Percentiles rank a stretch among this genome's conserved stretches.
phyloP scores from a whole-genome alignment of 2,113 vertebrate species.

The Cololabis saira region DNA sequence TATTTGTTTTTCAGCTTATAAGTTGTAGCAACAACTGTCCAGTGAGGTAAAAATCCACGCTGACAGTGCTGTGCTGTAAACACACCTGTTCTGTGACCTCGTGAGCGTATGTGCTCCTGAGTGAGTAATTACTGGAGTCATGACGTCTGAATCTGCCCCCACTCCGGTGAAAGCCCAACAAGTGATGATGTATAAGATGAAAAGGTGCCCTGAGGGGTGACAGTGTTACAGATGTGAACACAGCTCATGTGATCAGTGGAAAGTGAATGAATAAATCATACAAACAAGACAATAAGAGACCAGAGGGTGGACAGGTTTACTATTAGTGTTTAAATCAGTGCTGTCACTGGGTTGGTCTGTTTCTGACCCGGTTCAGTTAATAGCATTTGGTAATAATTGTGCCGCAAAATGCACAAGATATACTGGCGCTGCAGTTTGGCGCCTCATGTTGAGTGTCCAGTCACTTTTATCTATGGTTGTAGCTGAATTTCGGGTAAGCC shows the following conservation, averaged over 20 bases:
- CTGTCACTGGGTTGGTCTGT: not conserved
- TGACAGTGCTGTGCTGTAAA: not conserved
- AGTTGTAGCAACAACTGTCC: not conserved
- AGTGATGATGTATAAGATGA: conserved; percentile 53
- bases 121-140: conserved; percentile 20
- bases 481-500: conserved; percentile 6
- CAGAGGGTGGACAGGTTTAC: conserved; percentile 6
- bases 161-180: conserved; percentile 40
- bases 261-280: conserved; percentile 77
- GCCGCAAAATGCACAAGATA: conserved; percentile 1
- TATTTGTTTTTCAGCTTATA: no score
- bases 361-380: not conserved
- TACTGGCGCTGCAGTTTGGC: not conserved
- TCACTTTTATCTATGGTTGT: conserved; percentile 45
- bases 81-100: not conserved
- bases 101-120: conserved; percentile 26
- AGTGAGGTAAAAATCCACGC: no score
- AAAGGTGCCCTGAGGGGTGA: conserved; percentile 31
- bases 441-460: not conserved
- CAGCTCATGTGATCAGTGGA: conserved; percentile 59
- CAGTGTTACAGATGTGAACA: conserved; percentile 23
- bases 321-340: conserved; percentile 5
- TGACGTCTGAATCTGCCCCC: conserved; percentile 33
- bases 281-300: conserved; percentile 12
- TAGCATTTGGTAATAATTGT: conserved; percentile 1